Evolutionary conservation across 1,140 invertebrate genomes (phyloP), one percentile per base, ranked within the genome.

Genomic region (Hesperophylax magnus): DNA sequence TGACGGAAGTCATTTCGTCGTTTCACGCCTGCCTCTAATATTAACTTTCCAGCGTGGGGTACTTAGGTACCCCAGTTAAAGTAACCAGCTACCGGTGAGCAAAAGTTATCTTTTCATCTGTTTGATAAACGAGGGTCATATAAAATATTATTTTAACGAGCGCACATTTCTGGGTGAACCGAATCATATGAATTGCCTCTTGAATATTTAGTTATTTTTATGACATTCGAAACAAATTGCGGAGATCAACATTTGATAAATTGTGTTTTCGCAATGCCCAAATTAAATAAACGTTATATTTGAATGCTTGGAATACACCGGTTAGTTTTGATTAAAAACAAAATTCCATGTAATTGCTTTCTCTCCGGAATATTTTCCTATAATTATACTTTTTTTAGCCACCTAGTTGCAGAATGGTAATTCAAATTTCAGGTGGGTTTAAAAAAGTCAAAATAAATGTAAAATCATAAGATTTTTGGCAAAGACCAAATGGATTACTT

Each of bases 1-100:
- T 58, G 54, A 39, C 54, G 72, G 72, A 60, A 76, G 72, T 60
- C 60, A 20, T 52, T 34, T 76, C 27, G 53, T 39, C 54, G 54
- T 60, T 76, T 76, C 72, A 60, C 72, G 72, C 72, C 54, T 76
- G 54, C 27, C 60, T 76, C 72, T 76, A 76, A 76, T 76, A 76
- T 76, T 76, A 76, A 60, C 69, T 72, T 69, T 11, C 22, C 11
- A 53, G 54, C 47, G 17, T 14, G 63, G 20, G 20, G n/a, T 18
- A 69, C 17, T 18, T 69, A 39, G 17, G 9, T 69, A 47, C 34
- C n/a, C n/a, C 34, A 69, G 65, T 69, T 69, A 18, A 69, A 69
- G 24, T 69, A 39, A 69, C 65, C 65, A 15, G 31, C n/a, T 69
- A 69, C 65, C 65, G 31, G n/a, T 34, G 18, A 20, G 34, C 52